Base-by-base conservation (phyloP, 2,888 invertebrate species). In the Acronicta alni region DNA sequence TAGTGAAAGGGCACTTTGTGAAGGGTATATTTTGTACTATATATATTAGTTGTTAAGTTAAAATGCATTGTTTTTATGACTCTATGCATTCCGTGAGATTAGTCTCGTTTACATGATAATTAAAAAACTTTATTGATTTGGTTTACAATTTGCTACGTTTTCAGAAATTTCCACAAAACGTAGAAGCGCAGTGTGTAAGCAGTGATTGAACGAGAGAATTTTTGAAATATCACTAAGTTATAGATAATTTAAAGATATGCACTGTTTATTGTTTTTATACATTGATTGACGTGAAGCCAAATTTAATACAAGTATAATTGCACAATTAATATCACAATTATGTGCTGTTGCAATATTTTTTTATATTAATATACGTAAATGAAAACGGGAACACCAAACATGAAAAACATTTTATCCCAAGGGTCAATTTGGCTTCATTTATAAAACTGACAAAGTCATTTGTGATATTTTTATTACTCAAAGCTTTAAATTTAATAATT, bases 401-500 rank as follows among this genome's bases (percentile, higher is more conserved):
- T 51, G 49, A 69, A 63, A 55, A 51, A 59, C 39, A 41, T 48
- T 39, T 17, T 10, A 32, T 35, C 54, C 62, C 37, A 12, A 35
- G 61, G 57, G 76, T 79, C 79, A 79, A 79, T 77, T 83, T 80
- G 78, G 79, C 80, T 81, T 67, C 63, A 66, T 72, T 69, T 49
- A 63, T 59, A 61, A 72, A 75, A 78, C 76, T 82, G 79, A 87
- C 83, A 84, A 84, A 83, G 80, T 83, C 80, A 75, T 85, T 86
- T 89, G 89, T 90, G 89, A 89, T 90, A 87, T 81, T 82, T 81
- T 82, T 81, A 78, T 77, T 84, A 86, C 77, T 83, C 75, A 79
- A 82, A 86, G 86, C 86, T 86, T 88, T 86, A 87, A 86, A 85
- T 78, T 80, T 58, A 77, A 73, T 64, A 63, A 77, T 80, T 71